phyloP scores from a whole-genome alignment of 2,888 invertebrate genomes.

The Aphodius sticticus region DNA sequence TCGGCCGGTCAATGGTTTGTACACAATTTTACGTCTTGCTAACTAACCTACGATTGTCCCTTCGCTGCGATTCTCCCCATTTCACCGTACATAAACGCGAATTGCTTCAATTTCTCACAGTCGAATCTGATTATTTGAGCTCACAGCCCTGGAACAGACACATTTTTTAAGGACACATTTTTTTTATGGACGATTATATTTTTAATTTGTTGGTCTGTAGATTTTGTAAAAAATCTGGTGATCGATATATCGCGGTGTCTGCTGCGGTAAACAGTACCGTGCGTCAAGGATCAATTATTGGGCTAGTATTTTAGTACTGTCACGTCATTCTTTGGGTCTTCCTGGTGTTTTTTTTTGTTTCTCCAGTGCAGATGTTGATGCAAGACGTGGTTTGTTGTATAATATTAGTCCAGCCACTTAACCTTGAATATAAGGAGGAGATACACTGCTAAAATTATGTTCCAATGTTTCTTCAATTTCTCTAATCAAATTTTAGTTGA shows the following conservation, averaged over 20 bases:
- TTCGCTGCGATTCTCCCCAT: not conserved
- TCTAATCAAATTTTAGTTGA: not conserved
- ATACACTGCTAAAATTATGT: not conserved
- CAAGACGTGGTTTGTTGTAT: too few species aligned
- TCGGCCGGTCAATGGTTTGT: not conserved
- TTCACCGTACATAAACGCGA: not conserved
- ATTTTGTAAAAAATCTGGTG: too few species aligned
- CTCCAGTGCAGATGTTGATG: too few species aligned
- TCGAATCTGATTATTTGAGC: not conserved
- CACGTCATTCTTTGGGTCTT: too few species aligned
- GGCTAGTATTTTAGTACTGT: too few species aligned
- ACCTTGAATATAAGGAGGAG: too few species aligned
- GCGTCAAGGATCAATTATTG: too few species aligned
- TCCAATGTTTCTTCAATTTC: not conserved
- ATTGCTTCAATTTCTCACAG: not conserved
- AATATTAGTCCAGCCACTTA: too few species aligned
- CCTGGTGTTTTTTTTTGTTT: too few species aligned
- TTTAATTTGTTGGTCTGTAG: not conserved
- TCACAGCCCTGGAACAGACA: not conserved
- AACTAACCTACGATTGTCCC: conserved; percentile 4
- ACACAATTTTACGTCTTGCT: conserved; percentile 4
- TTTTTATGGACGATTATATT: not conserved
- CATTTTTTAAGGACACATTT: not conserved
- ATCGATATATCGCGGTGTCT: too few species aligned
- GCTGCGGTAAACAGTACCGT: too few species aligned